A percentile compares a stretch with the other conserved stretches of the same genome.
Conservation (phyloP, 2,888 invertebrate genomes). For the Eupithecia abbreviata region DNA sequence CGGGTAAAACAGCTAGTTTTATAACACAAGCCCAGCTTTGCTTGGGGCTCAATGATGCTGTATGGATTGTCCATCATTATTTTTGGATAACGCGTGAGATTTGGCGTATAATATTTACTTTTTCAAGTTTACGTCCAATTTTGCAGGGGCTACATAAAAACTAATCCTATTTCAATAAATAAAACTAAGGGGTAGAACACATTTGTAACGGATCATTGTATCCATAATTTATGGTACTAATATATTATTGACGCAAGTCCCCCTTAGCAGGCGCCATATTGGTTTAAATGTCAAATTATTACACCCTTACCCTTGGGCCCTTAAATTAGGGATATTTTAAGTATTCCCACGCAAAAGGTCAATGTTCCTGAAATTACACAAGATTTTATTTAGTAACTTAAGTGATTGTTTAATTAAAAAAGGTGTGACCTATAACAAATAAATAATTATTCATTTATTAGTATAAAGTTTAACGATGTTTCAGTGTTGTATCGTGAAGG, state of each 20-base stretch:
- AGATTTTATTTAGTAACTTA: not conserved
- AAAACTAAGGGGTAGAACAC: constrained; percentile 8
- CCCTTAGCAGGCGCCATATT: constrained; percentile 22
- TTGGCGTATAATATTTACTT: too few species aligned
- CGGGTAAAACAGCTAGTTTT: too few species aligned
- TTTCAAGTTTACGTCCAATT: not conserved
- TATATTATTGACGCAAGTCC: constrained; percentile 13
- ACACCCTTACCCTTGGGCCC: constrained; percentile 34
- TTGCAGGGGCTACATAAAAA: too few species aligned
- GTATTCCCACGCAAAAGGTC: constrained; percentile 36
- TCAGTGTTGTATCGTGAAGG: too few species aligned
- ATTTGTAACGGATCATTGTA: not conserved
- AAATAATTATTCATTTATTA: not conserved
- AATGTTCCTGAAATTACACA: not conserved
- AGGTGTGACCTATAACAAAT: not conserved
- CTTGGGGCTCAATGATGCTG: too few species aligned
- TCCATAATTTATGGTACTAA: constrained; percentile 6
- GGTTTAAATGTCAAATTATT: constrained; percentile 34
- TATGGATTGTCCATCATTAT: too few species aligned
- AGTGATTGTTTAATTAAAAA: not conserved
- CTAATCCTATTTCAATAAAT: not conserved
- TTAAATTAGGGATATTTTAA: constrained; percentile 34
- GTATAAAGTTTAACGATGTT: too few species aligned
- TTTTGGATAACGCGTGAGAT: too few species aligned
- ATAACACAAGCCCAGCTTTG: too few species aligned